A percentile compares a stretch with the other conserved stretches of the same genome.
These are phyloP conservation scores for Tympanoctomys barrerae DNA, from an alignment of 2,797 vertebrate genomes.

Conservation along the genomic window DNA sequence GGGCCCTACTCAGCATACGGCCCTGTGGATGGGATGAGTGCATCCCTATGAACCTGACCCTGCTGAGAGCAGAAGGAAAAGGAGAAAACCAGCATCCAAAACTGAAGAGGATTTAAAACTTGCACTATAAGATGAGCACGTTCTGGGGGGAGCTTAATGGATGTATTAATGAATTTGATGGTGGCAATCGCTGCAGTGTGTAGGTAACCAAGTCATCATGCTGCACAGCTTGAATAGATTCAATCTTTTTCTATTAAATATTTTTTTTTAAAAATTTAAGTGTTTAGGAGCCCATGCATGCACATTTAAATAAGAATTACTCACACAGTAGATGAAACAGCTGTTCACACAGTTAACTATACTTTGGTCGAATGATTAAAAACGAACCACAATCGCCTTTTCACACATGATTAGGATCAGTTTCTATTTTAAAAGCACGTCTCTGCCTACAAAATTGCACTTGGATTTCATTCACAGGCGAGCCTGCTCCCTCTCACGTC, in stretches of 20 bases:
- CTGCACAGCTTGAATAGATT: background rate
- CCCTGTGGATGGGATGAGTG: rapidly evolving
- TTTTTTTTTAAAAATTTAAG: background rate
- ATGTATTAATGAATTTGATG: background rate
- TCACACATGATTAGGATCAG: conserved; percentile 35
- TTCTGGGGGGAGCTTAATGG: background rate
- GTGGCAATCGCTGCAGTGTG: background rate
- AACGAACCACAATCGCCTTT: background rate
- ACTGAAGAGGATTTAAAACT: background rate
- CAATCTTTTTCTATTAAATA: background rate
- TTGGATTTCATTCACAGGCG: conserved; percentile 27
- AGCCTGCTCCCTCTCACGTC: conserved; percentile 14
- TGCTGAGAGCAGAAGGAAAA: background rate
- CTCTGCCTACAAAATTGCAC: conserved; percentile 14
- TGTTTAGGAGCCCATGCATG: background rate
- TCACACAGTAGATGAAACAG: conserved; percentile 34
- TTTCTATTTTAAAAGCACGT: conserved; percentile 58
- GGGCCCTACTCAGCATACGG: rapidly evolving
- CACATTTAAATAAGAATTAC: background rate
- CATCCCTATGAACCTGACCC: rapidly evolving
- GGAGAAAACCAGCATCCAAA: background rate
- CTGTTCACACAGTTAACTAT: conserved; percentile 1
- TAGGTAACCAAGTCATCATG: background rate
- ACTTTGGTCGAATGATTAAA: background rate
- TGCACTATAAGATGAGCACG: background rate